Evolutionary conservation across 2,113 vertebrate genomes (phyloP), one percentile per base, ranked within the genome.

Genomic region (Melanerpes aurifrons): DNA sequence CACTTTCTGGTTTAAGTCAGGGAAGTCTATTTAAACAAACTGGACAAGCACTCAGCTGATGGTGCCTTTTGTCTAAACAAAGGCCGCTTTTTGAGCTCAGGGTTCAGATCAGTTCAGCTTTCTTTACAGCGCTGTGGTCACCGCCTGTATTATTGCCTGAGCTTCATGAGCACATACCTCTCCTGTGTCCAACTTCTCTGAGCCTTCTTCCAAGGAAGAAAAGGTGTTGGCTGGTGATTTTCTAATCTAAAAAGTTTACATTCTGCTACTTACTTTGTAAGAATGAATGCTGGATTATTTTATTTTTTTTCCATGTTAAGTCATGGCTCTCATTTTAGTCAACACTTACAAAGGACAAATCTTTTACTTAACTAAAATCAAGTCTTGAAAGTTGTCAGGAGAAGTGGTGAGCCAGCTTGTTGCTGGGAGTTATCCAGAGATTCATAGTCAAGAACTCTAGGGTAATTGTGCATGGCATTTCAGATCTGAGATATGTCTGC

Each of bases 381-480:
- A 73, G 28, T 66, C 28, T 13, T 79, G 56, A 45, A 64, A 47
- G 19, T 75, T 79, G 63, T 7, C 3, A 3, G 21, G 63, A 21
- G 18, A 66, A 86, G 54, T 70, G 13, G 22, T 75, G 47, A 81
- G n/a, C 31, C 61, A 72, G 21, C 13, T 43, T 84, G 78, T 73
- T 67, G n/a, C 59, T 7, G 0, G 4, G 24, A 82, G 68, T 66
- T 94, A 71, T 68, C 86, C 93, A 84, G 53, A 93, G 68, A 63
- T 70, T 89, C 40, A 64, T 48, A 84, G 47, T 79, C 50, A 67
- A 80, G 86, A 74, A 76, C 87, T 85, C 53, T 43, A 47, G 71
- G 59, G 78, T 90, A 93, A 92, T 94, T 95, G 86, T 7, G 25
- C 6, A 0, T 95, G 90, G 86, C 86, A 79, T 94, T 96, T 93